Evolutionary conservation across 2,888 invertebrate species (phyloP), one percentile per base, ranked within the genome.

Genomic region (Chrysolina oricalcia): DNA sequence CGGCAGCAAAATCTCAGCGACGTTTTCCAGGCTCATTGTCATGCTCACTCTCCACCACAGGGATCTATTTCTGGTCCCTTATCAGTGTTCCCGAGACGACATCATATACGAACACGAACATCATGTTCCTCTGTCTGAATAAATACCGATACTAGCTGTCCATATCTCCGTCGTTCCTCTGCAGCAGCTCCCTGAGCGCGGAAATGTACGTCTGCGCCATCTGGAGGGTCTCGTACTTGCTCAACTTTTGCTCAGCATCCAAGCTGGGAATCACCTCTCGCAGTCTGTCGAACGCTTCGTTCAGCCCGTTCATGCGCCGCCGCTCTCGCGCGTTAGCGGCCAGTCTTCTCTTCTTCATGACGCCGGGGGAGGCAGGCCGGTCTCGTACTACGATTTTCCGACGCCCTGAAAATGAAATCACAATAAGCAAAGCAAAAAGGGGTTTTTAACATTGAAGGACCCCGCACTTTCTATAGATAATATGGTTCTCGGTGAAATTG

Each of bases 141-240:
- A 35, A 35, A 35, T 6, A 35, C 35, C 35, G 8, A 35, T 48
- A 50, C 74, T 80, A 85, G 78, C 84, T 82, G 41, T 81, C 78
- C 69, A 11, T 4, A 5, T 17, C 48, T 48, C 17, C 48, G n/a
- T 79, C 82, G 56, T 84, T 84, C 43, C 85, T 78, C 72, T 87
- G 85, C 63, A 93, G 87, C 43, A 94, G 88, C 81, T 94, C 93
- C 82, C 92, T 90, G n/a, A 94, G 88, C 0, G 93, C 93, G 0
- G 91, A 88, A 73, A 94, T 94, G 85, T 94, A 94, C 1, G 92
- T 93, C 84, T 94, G 94, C 0, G 94, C 94, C 94, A 94, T 94
- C 88, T 94, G 94, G 43, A 94, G 88, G n/a, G 94, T 94, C 87
- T 94, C 94, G 84, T 92, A 94, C 87, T 94, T 94, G 82, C 93